Evolutionary conservation across 2,888 invertebrate species (phyloP), one percentile per base, ranked within the genome.

Genomic region (Willowsia nigromaculata): DNA sequence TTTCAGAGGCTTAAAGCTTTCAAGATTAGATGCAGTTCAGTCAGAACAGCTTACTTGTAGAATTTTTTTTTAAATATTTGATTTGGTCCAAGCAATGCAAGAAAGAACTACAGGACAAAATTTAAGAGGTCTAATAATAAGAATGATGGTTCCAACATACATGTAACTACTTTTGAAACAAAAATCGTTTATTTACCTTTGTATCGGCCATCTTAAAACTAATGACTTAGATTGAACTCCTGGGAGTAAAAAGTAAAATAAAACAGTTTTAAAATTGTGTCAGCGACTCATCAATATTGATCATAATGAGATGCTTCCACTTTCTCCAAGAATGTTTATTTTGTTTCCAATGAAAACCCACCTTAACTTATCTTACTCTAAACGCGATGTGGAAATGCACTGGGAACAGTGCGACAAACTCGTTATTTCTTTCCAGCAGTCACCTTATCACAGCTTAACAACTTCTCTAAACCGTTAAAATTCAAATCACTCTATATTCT

Each of bases 211-310:
- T 88, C 50, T 74, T 88, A 86, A 88, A 85, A 62, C 47, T 88
- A 87, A 71, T 88, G 88, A 88, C 88, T 88, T 88, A 88, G 88
- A 88, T 82, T 87, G 74, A 82, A 88, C 88, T 88, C 82, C 88
- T 88, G 56, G 22, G 65, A 33, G 15, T 33, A 47, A n/a, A 78
- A 78, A 53, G 30, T 25, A 33, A 53, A 33, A 43, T 9, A 9
- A 78, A 78, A 33, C n/a, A 53, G 18, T 78, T 47, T 65, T 30
- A 9, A 3, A 74, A 18, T 22, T 43, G n/a, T n/a, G n/a, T n/a
- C 22, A 7, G 25, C 22, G 53, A 71, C 43, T 40, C 6, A 43
- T 18, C n/a, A 1, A 7, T 40, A 18, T 78, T 43, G 5, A 11
- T 6, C 22, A 22, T 4, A 18, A 30, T 30, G 15, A n/a, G 1